Conservation (phyloP, 2,888 invertebrate genomes). For the Euplagia quadripunctaria region DNA sequence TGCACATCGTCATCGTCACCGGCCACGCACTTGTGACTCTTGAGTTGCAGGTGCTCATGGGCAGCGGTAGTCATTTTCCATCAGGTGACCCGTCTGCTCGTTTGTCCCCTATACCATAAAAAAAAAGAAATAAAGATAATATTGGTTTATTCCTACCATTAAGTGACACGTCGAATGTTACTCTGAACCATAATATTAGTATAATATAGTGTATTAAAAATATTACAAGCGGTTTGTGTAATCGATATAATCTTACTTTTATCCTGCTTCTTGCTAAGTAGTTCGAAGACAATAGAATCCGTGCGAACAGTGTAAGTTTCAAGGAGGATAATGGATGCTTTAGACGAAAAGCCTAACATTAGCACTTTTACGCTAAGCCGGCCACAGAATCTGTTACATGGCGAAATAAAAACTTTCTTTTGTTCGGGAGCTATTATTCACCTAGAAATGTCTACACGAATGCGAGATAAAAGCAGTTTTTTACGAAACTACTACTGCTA, state of each 20-base stretch:
- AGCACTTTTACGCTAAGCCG: slow-evolving; percentile 47
- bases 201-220: neutral
- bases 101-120: no score
- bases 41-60: no score
- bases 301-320: slow-evolving; percentile 37
- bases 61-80: no score
- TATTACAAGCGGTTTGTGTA: slow-evolving; percentile 18
- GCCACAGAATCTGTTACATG: slow-evolving; percentile 43
- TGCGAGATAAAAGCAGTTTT: slow-evolving; percentile 11
- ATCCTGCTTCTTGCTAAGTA: slow-evolving; percentile 24
- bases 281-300: slow-evolving; percentile 39
- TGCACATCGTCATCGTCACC: no score
- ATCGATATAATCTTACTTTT: slow-evolving; percentile 27
- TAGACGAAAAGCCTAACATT: slow-evolving; percentile 47
- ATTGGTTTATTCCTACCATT: no score
- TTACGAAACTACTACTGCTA: neutral
- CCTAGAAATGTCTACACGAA: slow-evolving; percentile 16
- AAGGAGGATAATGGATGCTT: slow-evolving; percentile 44
- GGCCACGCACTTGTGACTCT: no score
- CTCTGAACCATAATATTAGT: neutral
- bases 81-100: no score
- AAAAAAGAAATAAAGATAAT: no score
- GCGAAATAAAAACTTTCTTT: slow-evolving; percentile 41
- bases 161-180: neutral
- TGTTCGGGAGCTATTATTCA: slow-evolving; percentile 29